A percentile compares a stretch with the other conserved stretches of the same genome.
Conservation (phyloP, 2,113 vertebrate species). For the Poeciliopsis turrubarensis region DNA sequence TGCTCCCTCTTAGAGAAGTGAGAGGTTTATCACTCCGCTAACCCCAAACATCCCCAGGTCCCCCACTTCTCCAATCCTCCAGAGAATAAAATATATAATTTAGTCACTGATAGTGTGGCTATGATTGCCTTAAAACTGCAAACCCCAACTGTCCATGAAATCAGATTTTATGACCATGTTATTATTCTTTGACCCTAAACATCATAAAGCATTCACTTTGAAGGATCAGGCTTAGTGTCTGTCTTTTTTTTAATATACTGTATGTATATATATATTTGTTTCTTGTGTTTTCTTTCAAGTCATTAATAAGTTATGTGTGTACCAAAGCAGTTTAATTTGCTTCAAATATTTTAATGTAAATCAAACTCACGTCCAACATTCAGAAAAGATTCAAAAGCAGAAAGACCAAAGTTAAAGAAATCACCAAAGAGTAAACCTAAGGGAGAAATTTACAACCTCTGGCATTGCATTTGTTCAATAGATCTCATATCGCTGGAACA, state of each 20-base stretch:
- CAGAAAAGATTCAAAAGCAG: too few relatives aligned
- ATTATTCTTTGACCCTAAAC: slow-evolving; percentile 19
- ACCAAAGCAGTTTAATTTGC: too few relatives aligned
- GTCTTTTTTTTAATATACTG: neutral
- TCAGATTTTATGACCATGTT: slow-evolving; percentile 45
- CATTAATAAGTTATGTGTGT: neutral
- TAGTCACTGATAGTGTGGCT: slow-evolving; percentile 75
- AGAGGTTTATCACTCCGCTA: slow-evolving; percentile 58
- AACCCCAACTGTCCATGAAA: slow-evolving; percentile 39
- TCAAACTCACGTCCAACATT: too few relatives aligned
- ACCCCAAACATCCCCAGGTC: neutral
- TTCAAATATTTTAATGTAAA: too few relatives aligned
- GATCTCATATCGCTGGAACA: too few relatives aligned
- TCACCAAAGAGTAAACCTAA: too few relatives aligned
- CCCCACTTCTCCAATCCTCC: slow-evolving; percentile 13
- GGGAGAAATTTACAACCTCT: too few relatives aligned
- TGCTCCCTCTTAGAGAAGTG: slow-evolving; percentile 44
- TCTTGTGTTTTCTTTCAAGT: neutral
- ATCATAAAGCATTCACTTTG: slow-evolving; percentile 3
- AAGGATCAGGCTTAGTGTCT: neutral
- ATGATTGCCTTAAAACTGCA: slow-evolving; percentile 64
- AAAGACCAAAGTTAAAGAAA: too few relatives aligned
- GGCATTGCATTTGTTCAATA: too few relatives aligned
- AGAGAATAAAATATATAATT: slow-evolving; percentile 58
- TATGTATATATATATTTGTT: neutral